phyloP scores from a whole-genome alignment of 2,113 vertebrate species.

The Zosterops borbonicus region DNA sequence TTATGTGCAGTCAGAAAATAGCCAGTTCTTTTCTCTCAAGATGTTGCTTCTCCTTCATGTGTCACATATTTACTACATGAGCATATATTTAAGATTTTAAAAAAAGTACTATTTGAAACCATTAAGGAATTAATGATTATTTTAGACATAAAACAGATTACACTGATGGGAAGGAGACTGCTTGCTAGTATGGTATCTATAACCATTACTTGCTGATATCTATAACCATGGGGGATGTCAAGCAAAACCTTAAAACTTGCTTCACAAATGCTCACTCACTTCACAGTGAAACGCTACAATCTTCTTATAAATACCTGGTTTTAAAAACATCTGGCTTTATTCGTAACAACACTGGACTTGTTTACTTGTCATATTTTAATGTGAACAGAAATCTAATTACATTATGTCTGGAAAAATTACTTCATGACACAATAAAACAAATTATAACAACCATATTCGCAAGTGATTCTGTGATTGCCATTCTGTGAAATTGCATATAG shows the following conservation, averaged over 20 bases:
- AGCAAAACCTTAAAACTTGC: background rate
- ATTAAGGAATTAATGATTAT: background rate
- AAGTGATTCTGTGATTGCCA: constrained; percentile 58
- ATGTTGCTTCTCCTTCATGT: background rate
- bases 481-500: constrained; percentile 31
- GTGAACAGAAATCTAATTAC: constrained; percentile 71
- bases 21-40: background rate
- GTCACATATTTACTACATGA: background rate
- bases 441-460: constrained; percentile 59
- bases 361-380: constrained; percentile 52
- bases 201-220: background rate
- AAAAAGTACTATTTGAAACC: background rate
- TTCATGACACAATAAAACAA: constrained; percentile 63
- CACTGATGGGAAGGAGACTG: background rate
- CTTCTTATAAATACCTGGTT: constrained; percentile 30
- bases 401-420: constrained; percentile 66
- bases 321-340: constrained; percentile 36
- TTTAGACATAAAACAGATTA: constrained; percentile 8
- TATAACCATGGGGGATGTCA: background rate
- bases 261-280: constrained; percentile 24
- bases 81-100: background rate
- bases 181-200: background rate
- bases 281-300: constrained; percentile 6
- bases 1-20: background rate
- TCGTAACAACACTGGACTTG: constrained; percentile 23